Percentiles rank a stretch among this genome's conserved stretches.
phyloP scores from a whole-genome alignment of 2,888 invertebrate genomes.

The Micoletzkya japonica region DNA sequence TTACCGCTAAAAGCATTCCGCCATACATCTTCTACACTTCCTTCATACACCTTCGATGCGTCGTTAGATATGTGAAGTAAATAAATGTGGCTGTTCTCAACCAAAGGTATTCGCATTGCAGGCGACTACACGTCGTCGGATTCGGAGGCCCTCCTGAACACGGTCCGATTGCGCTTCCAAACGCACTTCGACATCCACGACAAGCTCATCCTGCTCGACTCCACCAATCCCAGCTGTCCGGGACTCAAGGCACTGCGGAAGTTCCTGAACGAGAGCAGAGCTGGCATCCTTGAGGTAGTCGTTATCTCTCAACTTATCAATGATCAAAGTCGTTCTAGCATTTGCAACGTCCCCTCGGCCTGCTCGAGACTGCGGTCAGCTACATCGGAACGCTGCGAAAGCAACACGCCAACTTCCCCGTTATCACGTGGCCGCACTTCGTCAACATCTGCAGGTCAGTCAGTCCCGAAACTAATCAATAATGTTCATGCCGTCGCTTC shows the following conservation, averaged over 20 bases:
- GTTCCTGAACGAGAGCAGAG: slow-evolving; percentile 69
- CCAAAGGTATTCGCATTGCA: too few species aligned
- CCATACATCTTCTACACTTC: too few species aligned
- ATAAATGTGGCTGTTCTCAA: too few species aligned
- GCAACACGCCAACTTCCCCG: slow-evolving; percentile 71
- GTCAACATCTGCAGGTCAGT: slow-evolving; percentile 59
- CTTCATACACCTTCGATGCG: neutral
- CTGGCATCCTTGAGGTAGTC: slow-evolving; percentile 68
- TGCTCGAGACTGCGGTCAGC: slow-evolving; percentile 70
- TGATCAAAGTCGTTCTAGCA: slow-evolving; percentile 61
- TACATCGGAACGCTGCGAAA: slow-evolving; percentile 68
- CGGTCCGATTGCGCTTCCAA: slow-evolving; percentile 67
- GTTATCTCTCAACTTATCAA: neutral
- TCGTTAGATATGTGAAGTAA: neutral
- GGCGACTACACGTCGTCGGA: slow-evolving; percentile 72
- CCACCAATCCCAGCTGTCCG: slow-evolving; percentile 72
- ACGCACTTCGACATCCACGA: slow-evolving; percentile 72
- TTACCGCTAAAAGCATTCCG: too few species aligned
- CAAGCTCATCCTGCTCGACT: slow-evolving; percentile 71
- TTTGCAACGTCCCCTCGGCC: slow-evolving; percentile 70
- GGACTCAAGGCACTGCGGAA: slow-evolving; percentile 70
- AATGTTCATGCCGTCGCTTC: slow-evolving; percentile 18
- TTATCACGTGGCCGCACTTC: slow-evolving; percentile 72
- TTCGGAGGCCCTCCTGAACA: slow-evolving; percentile 68
- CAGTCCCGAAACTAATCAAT: slow-evolving; percentile 42